phyloP scores from a whole-genome alignment of 2,113 vertebrate genomes.

The Epinephelus lanceolatus region DNA sequence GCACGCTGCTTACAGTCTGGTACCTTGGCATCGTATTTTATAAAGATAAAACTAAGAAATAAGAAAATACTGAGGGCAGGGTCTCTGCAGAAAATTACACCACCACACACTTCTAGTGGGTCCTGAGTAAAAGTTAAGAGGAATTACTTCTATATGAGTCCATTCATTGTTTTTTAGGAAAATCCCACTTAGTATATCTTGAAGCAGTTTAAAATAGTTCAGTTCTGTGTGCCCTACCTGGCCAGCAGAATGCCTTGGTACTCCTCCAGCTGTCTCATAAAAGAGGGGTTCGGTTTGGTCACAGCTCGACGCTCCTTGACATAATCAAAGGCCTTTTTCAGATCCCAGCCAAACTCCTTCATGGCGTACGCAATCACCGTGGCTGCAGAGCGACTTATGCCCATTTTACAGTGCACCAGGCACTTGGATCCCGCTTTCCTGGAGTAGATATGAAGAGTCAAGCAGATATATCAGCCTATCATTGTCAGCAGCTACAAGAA shows the following conservation, averaged over 20 bases:
- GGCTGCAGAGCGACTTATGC: constrained; percentile 96
- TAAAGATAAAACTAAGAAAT: too few relatives aligned
- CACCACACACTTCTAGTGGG: too few relatives aligned
- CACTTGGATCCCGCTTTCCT: constrained; percentile 97
- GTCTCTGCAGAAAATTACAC: too few relatives aligned
- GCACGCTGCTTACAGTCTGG: too few relatives aligned
- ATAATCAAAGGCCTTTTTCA: constrained; percentile 93
- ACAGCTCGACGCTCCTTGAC: constrained; percentile 95
- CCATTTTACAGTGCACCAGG: constrained; percentile 99
- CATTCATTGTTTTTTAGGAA: too few relatives aligned
- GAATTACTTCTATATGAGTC: too few relatives aligned
- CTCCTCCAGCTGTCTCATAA: constrained; percentile 98
- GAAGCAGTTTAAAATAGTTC: not conserved
- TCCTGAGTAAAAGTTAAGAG: too few relatives aligned
- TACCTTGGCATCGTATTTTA: too few relatives aligned
- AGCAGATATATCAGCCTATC: not conserved
- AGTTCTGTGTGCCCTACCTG: constrained; percentile 83
- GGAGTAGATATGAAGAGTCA: not conserved
- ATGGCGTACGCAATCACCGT: constrained; percentile 98
- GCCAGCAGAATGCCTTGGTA: constrained; percentile 98
- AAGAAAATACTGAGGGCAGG: too few relatives aligned
- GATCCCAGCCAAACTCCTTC: constrained; percentile 98
- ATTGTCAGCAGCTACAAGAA: not conserved
- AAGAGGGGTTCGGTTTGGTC: constrained; percentile 97
- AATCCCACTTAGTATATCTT: not conserved